Conservation (phyloP, 2,797 vertebrate genomes). For the Dendrocincla tyrannina region DNA sequence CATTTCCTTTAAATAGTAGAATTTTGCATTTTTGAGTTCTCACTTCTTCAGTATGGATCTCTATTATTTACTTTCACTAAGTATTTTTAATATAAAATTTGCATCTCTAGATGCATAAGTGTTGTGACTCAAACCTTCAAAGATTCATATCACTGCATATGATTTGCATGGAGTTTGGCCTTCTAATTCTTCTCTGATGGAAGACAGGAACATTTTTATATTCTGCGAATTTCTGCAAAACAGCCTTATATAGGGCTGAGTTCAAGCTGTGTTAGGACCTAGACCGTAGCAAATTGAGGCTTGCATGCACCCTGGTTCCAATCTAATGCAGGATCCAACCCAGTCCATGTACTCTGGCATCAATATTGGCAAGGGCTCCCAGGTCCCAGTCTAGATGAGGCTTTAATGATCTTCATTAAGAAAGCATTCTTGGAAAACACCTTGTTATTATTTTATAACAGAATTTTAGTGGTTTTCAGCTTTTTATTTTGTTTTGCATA, state of each 20-base stretch:
- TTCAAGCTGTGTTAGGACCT: neutral
- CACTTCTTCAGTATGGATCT: slow-evolving; percentile 4
- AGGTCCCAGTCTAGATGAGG: neutral
- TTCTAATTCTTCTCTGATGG: neutral
- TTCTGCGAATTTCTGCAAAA: neutral
- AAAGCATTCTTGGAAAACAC: neutral
- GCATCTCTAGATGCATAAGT: neutral
- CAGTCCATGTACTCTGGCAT: neutral
- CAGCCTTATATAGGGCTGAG: neutral
- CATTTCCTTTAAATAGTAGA: slow-evolving; percentile 23
- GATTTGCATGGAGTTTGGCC: slow-evolving; percentile 10
- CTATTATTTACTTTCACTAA: slow-evolving; percentile 30
- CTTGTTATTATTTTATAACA: neutral
- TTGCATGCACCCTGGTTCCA: neutral
- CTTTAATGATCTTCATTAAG: neutral
- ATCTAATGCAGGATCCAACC: neutral
- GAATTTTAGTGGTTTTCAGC: neutral
- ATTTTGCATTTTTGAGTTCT: slow-evolving; percentile 22
- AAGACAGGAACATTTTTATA: neutral
- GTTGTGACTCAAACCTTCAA: slow-evolving; percentile 36
- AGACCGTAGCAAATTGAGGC: neutral
- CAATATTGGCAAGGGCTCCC: neutral
- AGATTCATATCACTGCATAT: slow-evolving; percentile 5
- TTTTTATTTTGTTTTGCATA: neutral
- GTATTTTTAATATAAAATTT: slow-evolving; percentile 31